Conservation (phyloP, 2,113 vertebrate genomes). For the Columba livia region DNA sequence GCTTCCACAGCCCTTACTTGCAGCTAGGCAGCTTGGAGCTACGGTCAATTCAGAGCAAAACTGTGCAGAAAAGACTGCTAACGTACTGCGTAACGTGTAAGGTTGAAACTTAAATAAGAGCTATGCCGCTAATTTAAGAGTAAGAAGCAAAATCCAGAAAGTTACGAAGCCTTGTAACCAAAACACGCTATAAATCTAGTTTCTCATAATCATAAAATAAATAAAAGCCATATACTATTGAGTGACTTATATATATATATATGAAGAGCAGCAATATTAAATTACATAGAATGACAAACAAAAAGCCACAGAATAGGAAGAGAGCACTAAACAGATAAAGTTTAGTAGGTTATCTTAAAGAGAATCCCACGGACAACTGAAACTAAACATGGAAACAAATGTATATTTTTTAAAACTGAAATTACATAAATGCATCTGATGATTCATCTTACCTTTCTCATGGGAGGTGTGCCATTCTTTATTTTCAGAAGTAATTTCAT, state of each 20-base stretch:
- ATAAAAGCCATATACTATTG: not conserved
- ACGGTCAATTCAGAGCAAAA: not conserved
- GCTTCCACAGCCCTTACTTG: not conserved
- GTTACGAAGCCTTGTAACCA: not conserved
- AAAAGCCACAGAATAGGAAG: not conserved
- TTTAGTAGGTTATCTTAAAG: not conserved
- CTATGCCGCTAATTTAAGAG: not conserved
- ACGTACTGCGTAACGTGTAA: rapidly evolving
- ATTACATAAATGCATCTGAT: rapidly evolving
- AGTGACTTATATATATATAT: not conserved
- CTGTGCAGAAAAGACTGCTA: not conserved
- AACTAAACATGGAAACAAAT: not conserved
- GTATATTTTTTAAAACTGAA: not conserved
- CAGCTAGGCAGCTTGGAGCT: not conserved
- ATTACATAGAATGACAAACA: not conserved
- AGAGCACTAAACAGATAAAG: not conserved
- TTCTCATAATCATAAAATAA: not conserved
- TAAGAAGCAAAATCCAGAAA: not conserved
- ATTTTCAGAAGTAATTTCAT: slow-evolving; percentile 99
- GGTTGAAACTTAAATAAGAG: not conserved
- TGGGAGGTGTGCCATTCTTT: slow-evolving; percentile 97
- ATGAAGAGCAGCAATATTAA: not conserved
- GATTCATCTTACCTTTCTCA: slow-evolving; percentile 87
- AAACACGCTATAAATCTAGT: not conserved
- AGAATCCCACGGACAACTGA: not conserved